Percentiles rank a stretch among this genome's conserved stretches.
Conservation (phyloP, 2,113 vertebrate genomes). For the Dicerorhinus sumatrensis region DNA sequence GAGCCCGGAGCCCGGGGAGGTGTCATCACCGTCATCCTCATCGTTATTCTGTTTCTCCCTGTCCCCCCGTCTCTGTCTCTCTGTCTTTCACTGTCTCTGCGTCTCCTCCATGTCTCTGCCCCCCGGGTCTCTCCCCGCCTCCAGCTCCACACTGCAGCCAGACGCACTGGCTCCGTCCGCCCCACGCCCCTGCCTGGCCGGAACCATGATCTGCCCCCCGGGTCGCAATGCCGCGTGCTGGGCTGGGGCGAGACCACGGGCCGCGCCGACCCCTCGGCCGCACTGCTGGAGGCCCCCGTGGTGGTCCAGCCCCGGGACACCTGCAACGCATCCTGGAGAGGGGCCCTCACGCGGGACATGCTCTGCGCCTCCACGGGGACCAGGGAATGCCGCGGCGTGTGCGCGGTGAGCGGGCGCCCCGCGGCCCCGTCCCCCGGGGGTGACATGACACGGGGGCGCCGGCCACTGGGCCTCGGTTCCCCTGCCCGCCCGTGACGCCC, state of each 20-base stretch:
- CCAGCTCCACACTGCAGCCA: constrained; percentile 75
- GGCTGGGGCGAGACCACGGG: constrained; percentile 81
- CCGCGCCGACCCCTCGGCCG: accelerated
- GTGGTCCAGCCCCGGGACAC: constrained; percentile 26
- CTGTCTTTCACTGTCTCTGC: background rate
- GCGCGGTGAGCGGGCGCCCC: constrained; percentile 61
- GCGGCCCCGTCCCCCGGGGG: accelerated
- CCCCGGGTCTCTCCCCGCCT: background rate
- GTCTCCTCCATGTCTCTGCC: background rate
- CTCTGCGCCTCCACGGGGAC: constrained; percentile 65
- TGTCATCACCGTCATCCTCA: too few relatives aligned
- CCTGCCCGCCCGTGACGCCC: too few relatives aligned
- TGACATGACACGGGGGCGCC: background rate
- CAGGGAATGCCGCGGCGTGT: constrained; percentile 58
- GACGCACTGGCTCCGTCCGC: constrained; percentile 43
- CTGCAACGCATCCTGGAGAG: constrained; percentile 75
- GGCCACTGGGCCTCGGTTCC: accelerated
- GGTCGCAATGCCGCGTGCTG: constrained; percentile 35
- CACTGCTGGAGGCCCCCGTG: constrained; percentile 77
- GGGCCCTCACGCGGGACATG: constrained; percentile 61
- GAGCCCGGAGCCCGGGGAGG: too few relatives aligned
- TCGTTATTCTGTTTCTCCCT: background rate
- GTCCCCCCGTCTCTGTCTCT: background rate
- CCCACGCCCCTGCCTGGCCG: constrained; percentile 16
- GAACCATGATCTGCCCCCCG: background rate